Evolutionary conservation across 2,113 vertebrate species (phyloP).

Genomic region (Sitta europaea): DNA sequence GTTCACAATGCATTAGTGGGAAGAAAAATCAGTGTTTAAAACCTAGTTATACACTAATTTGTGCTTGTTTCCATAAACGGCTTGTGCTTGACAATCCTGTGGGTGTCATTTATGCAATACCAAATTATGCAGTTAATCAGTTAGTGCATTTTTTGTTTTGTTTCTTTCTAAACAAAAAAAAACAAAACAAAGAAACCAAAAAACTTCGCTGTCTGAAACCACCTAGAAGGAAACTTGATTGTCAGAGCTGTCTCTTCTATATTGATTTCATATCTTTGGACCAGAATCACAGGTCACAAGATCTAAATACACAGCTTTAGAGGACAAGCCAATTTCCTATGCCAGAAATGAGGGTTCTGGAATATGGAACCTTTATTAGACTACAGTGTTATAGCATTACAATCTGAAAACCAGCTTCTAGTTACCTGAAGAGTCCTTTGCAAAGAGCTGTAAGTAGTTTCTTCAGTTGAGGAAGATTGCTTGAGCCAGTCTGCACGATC

Average conservation of each 20-base stretch:
- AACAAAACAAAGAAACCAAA: too few species aligned
- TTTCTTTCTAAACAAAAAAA: slow-evolving; percentile 30
- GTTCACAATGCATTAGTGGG: not conserved
- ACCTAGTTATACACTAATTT: not conserved
- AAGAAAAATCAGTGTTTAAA: slow-evolving; percentile 4
- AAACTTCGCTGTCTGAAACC: not conserved
- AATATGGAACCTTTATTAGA: fast-evolving
- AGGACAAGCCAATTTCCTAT: not conserved
- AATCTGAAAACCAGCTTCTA: not conserved
- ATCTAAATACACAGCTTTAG: not conserved
- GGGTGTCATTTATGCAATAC: slow-evolving; percentile 26
- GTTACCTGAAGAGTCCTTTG: slow-evolving; percentile 89
- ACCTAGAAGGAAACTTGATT: not conserved
- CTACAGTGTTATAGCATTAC: not conserved
- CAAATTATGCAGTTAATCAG: not conserved
- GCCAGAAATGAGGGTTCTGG: not conserved
- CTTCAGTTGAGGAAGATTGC: slow-evolving; percentile 84
- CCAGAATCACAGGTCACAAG: not conserved
- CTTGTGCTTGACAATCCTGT: slow-evolving; percentile 21
- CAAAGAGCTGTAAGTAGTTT: slow-evolving; percentile 83
- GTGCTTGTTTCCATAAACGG: not conserved
- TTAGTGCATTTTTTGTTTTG: slow-evolving; percentile 3
- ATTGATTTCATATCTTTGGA: not conserved
- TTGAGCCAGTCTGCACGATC: slow-evolving; percentile 81
- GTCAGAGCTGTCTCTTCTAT: not conserved